A percentile compares a stretch with the other conserved stretches of the same genome.
Evolutionary conservation across 2,888 invertebrate genomes (phyloP).

Genomic region (Mayetiola destructor): DNA sequence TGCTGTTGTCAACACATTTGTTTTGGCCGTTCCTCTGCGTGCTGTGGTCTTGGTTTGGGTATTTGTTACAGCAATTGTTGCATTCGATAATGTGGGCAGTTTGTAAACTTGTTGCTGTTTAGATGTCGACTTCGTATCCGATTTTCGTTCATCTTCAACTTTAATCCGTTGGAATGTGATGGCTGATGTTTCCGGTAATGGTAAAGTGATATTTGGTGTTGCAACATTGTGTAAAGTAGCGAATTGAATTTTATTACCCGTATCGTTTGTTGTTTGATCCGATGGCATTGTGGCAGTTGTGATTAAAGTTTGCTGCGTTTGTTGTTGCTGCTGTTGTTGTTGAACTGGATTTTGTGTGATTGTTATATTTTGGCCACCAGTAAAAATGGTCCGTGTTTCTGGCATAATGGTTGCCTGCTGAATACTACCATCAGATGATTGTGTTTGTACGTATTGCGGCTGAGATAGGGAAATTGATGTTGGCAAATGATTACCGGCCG

Average conservation of each 20-base stretch:
- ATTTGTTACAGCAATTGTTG: constrained; percentile 25
- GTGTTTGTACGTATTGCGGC: constrained; percentile 25
- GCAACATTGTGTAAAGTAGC: constrained; percentile 22
- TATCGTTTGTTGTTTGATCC: neutral
- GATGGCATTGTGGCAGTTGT: neutral
- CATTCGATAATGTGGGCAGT: constrained; percentile 25
- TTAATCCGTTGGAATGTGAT: constrained; percentile 27
- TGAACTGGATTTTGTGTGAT: constrained; percentile 17
- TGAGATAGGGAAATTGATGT: constrained; percentile 30
- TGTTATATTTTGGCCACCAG: constrained; percentile 22
- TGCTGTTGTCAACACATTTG: constrained; percentile 16
- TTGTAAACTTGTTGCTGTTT: neutral
- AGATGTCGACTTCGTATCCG: neutral
- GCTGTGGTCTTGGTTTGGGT: constrained; percentile 23
- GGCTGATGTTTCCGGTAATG: constrained; percentile 19
- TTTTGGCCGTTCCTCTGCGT: constrained; percentile 13
- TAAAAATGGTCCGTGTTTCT: constrained; percentile 10
- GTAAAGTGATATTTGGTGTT: constrained; percentile 19
- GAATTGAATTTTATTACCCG: constrained; percentile 18
- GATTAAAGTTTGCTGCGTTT: constrained; percentile 4
- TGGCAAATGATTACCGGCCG: constrained; percentile 30
- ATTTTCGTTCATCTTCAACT: constrained; percentile 18
- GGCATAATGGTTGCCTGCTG: constrained; percentile 1
- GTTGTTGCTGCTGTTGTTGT: constrained; percentile 22
- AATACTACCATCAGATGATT: constrained; percentile 17